phyloP scores from a whole-genome alignment of 2,113 vertebrate genomes.

The Colaptes auratus region DNA sequence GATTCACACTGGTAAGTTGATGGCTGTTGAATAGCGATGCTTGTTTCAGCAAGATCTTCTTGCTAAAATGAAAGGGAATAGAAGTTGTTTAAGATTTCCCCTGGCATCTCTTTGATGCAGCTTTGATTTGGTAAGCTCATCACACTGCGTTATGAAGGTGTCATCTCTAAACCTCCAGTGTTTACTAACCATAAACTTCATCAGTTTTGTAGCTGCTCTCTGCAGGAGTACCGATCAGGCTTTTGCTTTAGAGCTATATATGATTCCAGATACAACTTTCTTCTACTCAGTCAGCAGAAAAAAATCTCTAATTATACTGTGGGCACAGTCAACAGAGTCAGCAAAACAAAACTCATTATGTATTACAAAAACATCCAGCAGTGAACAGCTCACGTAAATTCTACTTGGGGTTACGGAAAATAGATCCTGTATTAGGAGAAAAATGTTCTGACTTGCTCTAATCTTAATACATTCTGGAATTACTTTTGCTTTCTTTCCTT shows the following conservation, averaged over 20 bases:
- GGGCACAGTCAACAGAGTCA: constrained; percentile 32
- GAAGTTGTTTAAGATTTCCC: neutral
- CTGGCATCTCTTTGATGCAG: neutral
- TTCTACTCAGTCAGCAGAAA: constrained; percentile 41
- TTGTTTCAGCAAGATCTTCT: neutral
- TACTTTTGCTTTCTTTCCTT: neutral
- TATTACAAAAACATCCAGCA: constrained; percentile 8
- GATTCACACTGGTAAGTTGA: neutral
- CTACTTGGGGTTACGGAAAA: neutral
- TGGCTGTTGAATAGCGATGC: neutral
- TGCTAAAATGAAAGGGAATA: neutral
- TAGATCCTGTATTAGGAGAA: neutral
- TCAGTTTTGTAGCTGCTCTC: neutral
- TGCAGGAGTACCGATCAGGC: neutral
- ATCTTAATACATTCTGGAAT: neutral
- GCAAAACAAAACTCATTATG: constrained; percentile 45
- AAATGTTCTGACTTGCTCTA: neutral
- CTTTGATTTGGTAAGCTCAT: neutral
- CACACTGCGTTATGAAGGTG: neutral
- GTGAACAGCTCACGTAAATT: neutral
- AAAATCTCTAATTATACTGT: constrained; percentile 28
- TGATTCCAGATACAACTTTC: neutral
- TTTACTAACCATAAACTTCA: neutral
- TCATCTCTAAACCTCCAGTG: accelerated
- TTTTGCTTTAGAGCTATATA: neutral